These are phyloP conservation scores for Patella caerulea DNA, from an alignment of 2,888 invertebrate species.

Conservation along the genomic window DNA sequence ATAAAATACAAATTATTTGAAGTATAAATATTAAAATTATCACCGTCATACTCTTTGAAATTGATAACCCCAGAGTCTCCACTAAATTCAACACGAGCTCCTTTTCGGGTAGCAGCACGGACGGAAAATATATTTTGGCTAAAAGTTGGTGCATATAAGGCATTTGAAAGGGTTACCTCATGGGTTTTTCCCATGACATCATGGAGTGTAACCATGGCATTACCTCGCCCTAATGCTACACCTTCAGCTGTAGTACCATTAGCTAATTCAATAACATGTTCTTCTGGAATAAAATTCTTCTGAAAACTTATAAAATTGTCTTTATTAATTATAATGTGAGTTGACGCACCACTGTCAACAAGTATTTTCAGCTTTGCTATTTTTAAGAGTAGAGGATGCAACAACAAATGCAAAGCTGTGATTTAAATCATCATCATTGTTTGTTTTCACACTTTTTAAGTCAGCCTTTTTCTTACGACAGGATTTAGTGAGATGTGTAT, in stretches of 20 bases:
- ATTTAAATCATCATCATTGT: background rate
- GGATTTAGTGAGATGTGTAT: background rate
- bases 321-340: constrained; percentile 40
- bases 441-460: background rate
- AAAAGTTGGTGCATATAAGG: constrained; percentile 32
- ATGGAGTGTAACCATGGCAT: constrained; percentile 15
- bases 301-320: constrained; percentile 34
- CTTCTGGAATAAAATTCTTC: constrained; percentile 31
- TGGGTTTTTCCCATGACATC: constrained; percentile 12
- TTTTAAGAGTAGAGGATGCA: background rate
- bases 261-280: constrained; percentile 34
- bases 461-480: background rate
- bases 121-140: constrained; percentile 37
- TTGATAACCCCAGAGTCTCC: background rate
- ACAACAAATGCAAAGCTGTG: background rate
- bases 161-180: constrained; percentile 16
- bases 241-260: constrained; percentile 27
- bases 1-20: background rate
- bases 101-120: constrained; percentile 31
- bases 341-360: constrained; percentile 42
- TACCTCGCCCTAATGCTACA: constrained; percentile 21
- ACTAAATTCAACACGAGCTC: constrained; percentile 27
- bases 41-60: background rate
- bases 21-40: background rate
- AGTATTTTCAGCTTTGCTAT: constrained; percentile 13